These are phyloP conservation scores for Typhlomys cinereus DNA, from an alignment of 2,113 vertebrate genomes.

Conservation along the genomic window DNA sequence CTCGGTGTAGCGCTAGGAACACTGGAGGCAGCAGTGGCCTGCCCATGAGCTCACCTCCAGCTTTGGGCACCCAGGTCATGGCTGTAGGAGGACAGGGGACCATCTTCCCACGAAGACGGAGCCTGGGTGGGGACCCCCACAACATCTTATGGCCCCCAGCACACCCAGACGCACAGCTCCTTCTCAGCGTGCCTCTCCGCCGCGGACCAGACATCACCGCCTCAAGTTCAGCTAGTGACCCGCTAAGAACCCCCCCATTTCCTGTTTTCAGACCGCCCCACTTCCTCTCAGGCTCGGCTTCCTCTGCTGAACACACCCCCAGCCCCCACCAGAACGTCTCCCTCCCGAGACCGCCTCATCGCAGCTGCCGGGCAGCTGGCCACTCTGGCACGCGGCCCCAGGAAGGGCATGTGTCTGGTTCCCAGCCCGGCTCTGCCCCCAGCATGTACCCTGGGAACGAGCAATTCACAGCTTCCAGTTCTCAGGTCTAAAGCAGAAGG, in stretches of 20 bases:
- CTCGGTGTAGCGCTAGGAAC: neutral
- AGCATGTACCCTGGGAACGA: accelerated
- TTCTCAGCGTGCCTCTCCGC: accelerated
- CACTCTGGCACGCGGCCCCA: neutral
- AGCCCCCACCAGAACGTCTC: accelerated
- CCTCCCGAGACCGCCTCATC: neutral
- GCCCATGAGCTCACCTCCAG: neutral
- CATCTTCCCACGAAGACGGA: neutral
- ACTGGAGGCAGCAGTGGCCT: neutral
- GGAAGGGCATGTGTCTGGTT: accelerated
- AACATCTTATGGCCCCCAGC: neutral
- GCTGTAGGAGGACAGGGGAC: neutral
- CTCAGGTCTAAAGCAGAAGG: neutral
- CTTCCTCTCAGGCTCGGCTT: conserved; percentile 24
- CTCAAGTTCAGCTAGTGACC: neutral
- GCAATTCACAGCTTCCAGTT: neutral
- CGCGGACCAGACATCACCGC: neutral
- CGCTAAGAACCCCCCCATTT: neutral
- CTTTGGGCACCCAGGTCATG: neutral
- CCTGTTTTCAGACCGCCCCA: conserved; percentile 52
- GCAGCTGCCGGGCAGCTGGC: neutral
- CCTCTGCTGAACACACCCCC: neutral
- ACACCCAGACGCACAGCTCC: neutral
- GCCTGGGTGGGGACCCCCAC: neutral
- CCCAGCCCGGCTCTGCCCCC: accelerated